Evolutionary conservation across 1,140 invertebrate species (phyloP).

Genomic region (Monochamus saltuarius): DNA sequence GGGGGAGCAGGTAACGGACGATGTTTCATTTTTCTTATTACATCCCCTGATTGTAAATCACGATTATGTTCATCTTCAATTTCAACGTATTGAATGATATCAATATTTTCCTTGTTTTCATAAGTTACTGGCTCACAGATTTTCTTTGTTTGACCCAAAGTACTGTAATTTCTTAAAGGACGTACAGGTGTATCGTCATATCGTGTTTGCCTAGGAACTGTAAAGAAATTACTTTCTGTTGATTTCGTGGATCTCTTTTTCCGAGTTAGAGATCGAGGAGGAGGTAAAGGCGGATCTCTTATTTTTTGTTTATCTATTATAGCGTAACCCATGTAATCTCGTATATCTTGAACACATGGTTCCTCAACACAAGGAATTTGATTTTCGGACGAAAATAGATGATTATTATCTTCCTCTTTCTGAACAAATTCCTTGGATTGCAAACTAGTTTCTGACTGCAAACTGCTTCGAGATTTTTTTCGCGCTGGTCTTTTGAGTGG

Average conservation of each 20-base stretch:
- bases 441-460: conserved; percentile 43
- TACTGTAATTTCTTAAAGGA: conserved; percentile 67
- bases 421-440: conserved; percentile 59
- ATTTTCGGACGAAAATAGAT: neutral
- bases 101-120: conserved; percentile 54
- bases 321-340: conserved; percentile 65
- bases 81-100: conserved; percentile 60
- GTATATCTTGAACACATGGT: conserved; percentile 41
- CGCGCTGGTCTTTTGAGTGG: conserved; percentile 10
- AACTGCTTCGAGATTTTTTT: conserved; percentile 8
- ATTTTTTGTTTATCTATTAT: conserved; percentile 64
- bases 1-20: conserved; percentile 80
- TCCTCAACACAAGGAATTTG: conserved; percentile 43
- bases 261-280: conserved; percentile 54
- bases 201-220: conserved; percentile 52
- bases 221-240: conserved; percentile 54
- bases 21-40: conserved; percentile 77
- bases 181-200: conserved; percentile 50
- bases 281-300: conserved; percentile 57
- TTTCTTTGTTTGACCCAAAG: conserved; percentile 61
- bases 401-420: conserved; percentile 42
- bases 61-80: conserved; percentile 61
- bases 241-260: conserved; percentile 52
- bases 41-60: conserved; percentile 67
- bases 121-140: conserved; percentile 49